Evolutionary conservation across 2,888 invertebrate genomes (phyloP).

Genomic region (Diaperis boleti): DNA sequence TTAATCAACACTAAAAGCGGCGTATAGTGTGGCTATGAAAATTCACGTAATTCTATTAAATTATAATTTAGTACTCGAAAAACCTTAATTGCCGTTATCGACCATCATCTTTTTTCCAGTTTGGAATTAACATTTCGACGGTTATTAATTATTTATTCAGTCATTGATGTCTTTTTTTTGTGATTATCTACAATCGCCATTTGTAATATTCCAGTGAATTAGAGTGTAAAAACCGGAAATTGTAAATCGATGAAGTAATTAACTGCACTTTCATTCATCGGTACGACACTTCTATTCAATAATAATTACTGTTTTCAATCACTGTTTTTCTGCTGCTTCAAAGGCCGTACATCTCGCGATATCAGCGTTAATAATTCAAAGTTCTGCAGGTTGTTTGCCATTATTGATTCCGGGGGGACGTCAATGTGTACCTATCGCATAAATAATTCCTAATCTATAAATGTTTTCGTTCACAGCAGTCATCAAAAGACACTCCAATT

Average conservation of each 20-base stretch:
- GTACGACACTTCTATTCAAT: not conserved
- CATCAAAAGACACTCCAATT: slow-evolving; percentile 46
- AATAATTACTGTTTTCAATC: not conserved
- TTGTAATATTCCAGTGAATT: slow-evolving; percentile 6
- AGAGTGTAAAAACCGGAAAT: slow-evolving; percentile 7
- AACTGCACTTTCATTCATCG: not conserved
- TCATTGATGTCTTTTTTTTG: not conserved
- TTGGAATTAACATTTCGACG: slow-evolving; percentile 3
- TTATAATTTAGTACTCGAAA: not conserved
- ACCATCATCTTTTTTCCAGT: not conserved
- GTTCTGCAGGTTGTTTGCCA: slow-evolving; percentile 16
- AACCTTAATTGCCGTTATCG: slow-evolving; percentile 9
- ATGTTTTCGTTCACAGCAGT: slow-evolving; percentile 41
- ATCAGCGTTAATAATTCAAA: slow-evolving; percentile 14
- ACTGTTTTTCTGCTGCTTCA: not conserved
- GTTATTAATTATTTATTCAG: slow-evolving; percentile 1
- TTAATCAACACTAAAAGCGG: slow-evolving; percentile 30
- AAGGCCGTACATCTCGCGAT: slow-evolving; percentile 5
- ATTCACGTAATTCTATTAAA: slow-evolving; percentile 23
- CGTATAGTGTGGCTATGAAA: slow-evolving; percentile 13
- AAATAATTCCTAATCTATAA: slow-evolving; percentile 43
- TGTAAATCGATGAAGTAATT: slow-evolving; percentile 27
- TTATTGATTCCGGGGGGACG: slow-evolving; percentile 34
- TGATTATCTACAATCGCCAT: slow-evolving; percentile 7
- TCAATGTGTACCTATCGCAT: slow-evolving; percentile 37